Percentiles rank a stretch among this genome's conserved stretches.
Evolutionary conservation across 2,797 vertebrate species (phyloP).

Genomic region (Petrocephalus sullivani): DNA sequence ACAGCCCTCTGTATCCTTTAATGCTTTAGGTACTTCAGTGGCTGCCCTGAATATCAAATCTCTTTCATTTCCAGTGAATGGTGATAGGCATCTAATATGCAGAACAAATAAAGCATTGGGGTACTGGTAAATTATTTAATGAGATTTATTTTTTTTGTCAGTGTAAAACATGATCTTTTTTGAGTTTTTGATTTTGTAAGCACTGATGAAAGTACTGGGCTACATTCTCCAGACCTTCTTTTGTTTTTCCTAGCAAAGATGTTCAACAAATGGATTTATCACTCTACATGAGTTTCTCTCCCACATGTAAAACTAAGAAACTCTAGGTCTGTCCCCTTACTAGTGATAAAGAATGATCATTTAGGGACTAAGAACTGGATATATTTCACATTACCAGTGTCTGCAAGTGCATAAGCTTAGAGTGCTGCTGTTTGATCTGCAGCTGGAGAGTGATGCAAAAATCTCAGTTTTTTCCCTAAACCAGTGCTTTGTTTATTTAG

Average conservation of each 20-base stretch:
- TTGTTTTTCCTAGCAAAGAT: not conserved
- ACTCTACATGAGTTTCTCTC: not conserved
- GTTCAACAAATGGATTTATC: not conserved
- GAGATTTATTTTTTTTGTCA: not conserved
- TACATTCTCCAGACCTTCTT: not conserved
- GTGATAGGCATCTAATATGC: not conserved
- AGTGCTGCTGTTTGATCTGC: not conserved
- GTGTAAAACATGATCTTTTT: not conserved
- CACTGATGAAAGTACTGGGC: not conserved
- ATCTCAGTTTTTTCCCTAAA: not conserved
- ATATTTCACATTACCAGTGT: not conserved
- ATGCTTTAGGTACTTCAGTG: not conserved
- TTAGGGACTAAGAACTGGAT: not conserved
- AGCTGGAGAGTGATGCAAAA: not conserved
- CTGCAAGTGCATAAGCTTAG: not conserved
- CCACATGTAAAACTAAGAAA: not conserved
- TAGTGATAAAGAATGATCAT: constrained; percentile 8
- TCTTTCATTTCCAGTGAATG: not conserved
- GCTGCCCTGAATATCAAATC: not conserved
- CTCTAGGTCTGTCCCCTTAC: not conserved
- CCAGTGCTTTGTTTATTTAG: not conserved
- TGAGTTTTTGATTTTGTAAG: not conserved
- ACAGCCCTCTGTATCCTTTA: not conserved
- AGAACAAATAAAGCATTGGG: not conserved
- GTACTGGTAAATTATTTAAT: not conserved